Evolutionary conservation across 2,888 invertebrate genomes (phyloP), one percentile per base, ranked within the genome.

Genomic region (Agrotis clavis): DNA sequence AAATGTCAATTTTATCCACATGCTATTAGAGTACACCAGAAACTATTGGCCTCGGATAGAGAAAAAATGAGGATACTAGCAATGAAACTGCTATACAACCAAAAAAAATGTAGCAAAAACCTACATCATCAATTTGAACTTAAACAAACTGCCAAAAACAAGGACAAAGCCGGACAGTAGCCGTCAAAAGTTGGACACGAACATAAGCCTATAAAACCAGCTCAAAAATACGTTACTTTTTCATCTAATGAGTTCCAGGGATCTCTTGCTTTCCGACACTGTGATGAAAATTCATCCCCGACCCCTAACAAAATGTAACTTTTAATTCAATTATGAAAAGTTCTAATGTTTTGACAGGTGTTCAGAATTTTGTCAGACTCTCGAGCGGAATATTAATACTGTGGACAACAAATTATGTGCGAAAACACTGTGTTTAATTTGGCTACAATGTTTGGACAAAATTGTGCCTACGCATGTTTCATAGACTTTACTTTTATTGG

Each of bases 321-420:
- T 83, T 78, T 79, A 82, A 79, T 84, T 82, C 69, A 83, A 84
- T 81, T 81, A 72, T 69, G 57, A 72, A 71, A 83, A 83, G 77
- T 79, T 82, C 14, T 30, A 67, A 74, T 61, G 53, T 48, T 48
- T 35, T 56, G 74, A 66, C 65, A 67, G 81, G 75, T 78, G 50
- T 50, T 62, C 53, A 18, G 62, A 80, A 56, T 65, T 81, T 72
- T 59, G 59, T 57, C 59, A 65, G 56, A 64, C 64, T 54, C 51
- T 47, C 51, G 19, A 14, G 35, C 13, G n/a, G 66, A 66, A 82
- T 74, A 70, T 74, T 77, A 77, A 81, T 70, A 16, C 21, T 18
- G 11, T 63, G 25, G 48, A 50, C 19, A 47, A 25, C 13, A 51
- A 65, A 74, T 77, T 45, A 67, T 57, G 56, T 65, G 21, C 13